phyloP scores from a whole-genome alignment of 2,113 vertebrate species.

The Himantopus leucocephalus region DNA sequence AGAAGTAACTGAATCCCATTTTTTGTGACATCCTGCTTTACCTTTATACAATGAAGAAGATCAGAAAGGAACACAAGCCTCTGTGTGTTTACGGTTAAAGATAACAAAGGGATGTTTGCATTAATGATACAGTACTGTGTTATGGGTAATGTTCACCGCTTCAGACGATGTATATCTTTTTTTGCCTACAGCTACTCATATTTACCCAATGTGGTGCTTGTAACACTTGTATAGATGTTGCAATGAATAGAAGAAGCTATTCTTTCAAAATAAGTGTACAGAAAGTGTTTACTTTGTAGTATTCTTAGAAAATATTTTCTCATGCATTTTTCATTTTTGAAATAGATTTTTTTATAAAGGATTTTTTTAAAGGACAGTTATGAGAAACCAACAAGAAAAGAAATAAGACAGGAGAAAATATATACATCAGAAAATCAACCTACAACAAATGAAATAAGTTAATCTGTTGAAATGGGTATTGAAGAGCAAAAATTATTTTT shows the following conservation, averaged over 20 bases:
- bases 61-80: neutral
- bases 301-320: neutral
- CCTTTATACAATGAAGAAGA: neutral
- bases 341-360: neutral
- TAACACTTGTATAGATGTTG: neutral
- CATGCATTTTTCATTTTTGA: neutral
- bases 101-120: neutral
- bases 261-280: neutral
- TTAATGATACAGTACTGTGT: neutral
- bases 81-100: neutral
- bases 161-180: neutral
- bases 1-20: neutral
- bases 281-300: neutral
- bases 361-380: neutral
- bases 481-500: neutral
- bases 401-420: neutral
- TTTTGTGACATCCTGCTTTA: neutral
- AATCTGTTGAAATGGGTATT: neutral
- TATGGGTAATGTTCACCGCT: neutral
- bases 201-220: neutral
- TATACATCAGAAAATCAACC: neutral
- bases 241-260: neutral
- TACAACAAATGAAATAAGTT: neutral
- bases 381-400: neutral
- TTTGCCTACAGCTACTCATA: neutral